Evolutionary conservation across 2,797 vertebrate species (phyloP).

Genomic region (Silurus lanzhouensis): DNA sequence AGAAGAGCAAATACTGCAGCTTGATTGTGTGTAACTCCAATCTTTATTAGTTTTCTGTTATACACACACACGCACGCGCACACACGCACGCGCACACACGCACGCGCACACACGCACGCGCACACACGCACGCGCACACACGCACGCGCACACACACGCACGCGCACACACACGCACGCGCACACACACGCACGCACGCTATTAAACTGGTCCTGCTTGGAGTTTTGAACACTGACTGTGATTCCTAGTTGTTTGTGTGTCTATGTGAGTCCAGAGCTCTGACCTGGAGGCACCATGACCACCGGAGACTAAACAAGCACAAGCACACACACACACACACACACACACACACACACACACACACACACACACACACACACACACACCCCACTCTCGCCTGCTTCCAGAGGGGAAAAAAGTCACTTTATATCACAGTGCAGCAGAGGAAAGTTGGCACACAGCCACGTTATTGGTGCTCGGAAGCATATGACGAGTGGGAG

Average conservation of each 20-base stretch:
- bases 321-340: constrained; percentile 10
- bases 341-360: constrained; percentile 28
- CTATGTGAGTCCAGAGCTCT: not conserved
- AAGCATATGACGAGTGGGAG: constrained; percentile 4
- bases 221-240: not conserved
- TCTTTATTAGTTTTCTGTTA: not conserved
- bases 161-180: no score
- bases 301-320: constrained; percentile 64
- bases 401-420: not conserved
- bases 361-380: no score
- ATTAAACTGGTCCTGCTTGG: not conserved
- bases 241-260: constrained; percentile 31
- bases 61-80: not conserved
- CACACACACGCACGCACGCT: not conserved
- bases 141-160: constrained; percentile 40
- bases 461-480: not conserved
- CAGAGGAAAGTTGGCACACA: constrained; percentile 4
- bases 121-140: no score
- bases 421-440: not conserved
- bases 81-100: constrained; percentile 31
- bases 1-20: not conserved
- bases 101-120: not conserved
- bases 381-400: not conserved
- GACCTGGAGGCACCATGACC: constrained; percentile 66
- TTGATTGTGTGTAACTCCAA: not conserved